A percentile compares a stretch with the other conserved stretches of the same genome.
phyloP scores from a whole-genome alignment of 2,797 vertebrate genomes.

The Pygocentrus nattereri region DNA sequence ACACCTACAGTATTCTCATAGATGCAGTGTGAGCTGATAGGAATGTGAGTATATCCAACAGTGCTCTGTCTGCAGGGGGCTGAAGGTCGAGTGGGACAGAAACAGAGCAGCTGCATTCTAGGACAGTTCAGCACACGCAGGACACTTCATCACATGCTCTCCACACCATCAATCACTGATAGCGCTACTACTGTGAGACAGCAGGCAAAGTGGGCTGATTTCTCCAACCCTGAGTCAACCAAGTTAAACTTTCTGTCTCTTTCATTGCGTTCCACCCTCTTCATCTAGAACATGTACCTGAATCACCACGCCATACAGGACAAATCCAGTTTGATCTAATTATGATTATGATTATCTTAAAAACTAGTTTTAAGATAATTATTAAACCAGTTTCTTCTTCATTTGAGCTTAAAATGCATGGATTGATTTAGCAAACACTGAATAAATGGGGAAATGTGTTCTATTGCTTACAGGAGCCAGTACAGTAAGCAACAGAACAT shows the following conservation, averaged over 20 bases:
- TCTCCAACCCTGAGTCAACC: not conserved
- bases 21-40: too few relatives aligned
- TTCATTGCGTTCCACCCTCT: not conserved
- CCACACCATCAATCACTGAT: conserved; percentile 45
- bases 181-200: conserved; percentile 27
- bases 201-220: conserved; percentile 11
- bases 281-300: not conserved
- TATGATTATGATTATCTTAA: not conserved
- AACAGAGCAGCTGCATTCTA: conserved; percentile 19
- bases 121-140: conserved; percentile 22
- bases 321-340: too few relatives aligned
- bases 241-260: not conserved
- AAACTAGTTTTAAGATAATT: not conserved
- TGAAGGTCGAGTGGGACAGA: not conserved
- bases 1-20: too few relatives aligned
- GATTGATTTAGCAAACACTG: not conserved
- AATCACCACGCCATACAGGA: too few relatives aligned
- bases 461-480: not conserved
- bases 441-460: not conserved
- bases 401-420: not conserved
- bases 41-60: not conserved
- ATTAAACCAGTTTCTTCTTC: not conserved
- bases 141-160: conserved; percentile 34
- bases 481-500: too few relatives aligned
- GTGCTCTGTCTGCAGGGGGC: not conserved